Evolutionary conservation across 92 coral and sea anemone species (phyloP), one percentile per base, ranked within the genome.

Genomic region (Pocillopora grandis): DNA sequence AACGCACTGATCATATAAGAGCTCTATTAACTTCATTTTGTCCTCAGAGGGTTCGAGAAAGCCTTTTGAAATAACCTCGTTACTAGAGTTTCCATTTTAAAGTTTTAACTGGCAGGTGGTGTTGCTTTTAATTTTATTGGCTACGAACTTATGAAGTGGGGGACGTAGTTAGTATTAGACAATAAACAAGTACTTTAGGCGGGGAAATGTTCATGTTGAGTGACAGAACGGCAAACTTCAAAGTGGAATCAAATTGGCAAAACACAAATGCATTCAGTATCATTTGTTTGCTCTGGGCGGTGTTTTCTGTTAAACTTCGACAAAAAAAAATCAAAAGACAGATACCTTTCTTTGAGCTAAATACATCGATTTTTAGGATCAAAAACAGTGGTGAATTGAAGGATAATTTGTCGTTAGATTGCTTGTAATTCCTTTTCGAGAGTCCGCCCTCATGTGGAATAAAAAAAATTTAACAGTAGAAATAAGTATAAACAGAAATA

Each of bases 151-250:
- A 10, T 62, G 37, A 21, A 21, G 14, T 64, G 58, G 52, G 52
- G 16, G 27, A 20, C 15, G 20, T 23, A 11, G 52, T 62, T 37
- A 78, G 62, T 63, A 27, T 27, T 27, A 27, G 4, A 55, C 36
- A 66, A 56, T 21, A 66, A 66, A 79, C 83, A 66, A 79, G 55
- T 52, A 55, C 62, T 79, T 7, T 14, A 65, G 48, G 35, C 48
- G 72, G 64, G 20, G 42, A 55, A 20, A 16, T 36, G 33, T 65
- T 64, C 57, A 49, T 48, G 18, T 12, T 66, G 74, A 56, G 69
- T 68, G 35, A 58, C 76, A n/a, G n/a, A 7, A 3, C 84, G 66
- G 84, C 58, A 56, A 13, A 69, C 37, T 55, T 80, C 76, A 80
- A 58, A 69, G 76, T 57, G 19, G 37, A 23, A 56, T 33, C 35